These are phyloP conservation scores for Cephus sareptanus DNA, from an alignment of 2,888 invertebrate species.

Conservation along the genomic window DNA sequence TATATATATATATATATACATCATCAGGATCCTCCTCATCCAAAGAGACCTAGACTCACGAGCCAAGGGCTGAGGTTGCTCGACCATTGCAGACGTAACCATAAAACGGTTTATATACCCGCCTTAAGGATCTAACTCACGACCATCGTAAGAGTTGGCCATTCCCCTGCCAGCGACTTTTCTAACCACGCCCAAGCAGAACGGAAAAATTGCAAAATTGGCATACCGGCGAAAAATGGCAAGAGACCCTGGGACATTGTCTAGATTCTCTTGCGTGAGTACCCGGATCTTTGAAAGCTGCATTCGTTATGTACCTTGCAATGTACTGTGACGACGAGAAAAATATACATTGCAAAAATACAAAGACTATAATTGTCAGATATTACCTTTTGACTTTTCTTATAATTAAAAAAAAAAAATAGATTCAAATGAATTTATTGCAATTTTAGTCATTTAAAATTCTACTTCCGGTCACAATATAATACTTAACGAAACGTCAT, in stretches of 20 bases:
- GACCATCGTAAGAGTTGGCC: neutral
- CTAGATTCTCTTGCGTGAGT: neutral
- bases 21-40: neutral
- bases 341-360: neutral
- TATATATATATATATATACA: neutral
- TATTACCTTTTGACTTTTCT: no score
- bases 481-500: neutral
- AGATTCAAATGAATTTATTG: neutral
- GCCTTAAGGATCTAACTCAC: slow-evolving; percentile 10
- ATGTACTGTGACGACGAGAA: neutral
- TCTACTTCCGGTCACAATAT: neutral
- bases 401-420: no score
- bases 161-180: neutral
- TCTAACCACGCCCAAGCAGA: neutral
- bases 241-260: neutral
- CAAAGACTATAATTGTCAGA: neutral
- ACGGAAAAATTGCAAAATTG: neutral
- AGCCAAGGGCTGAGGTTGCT: neutral
- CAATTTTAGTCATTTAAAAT: neutral
- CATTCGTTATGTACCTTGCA: neutral
- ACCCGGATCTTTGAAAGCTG: neutral
- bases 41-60: neutral
- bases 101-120: slow-evolving; percentile 41
- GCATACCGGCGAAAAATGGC: neutral
- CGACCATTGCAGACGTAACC: slow-evolving; percentile 4